These are phyloP conservation scores for Drosophila anomalipes DNA, from an alignment of 2,888 invertebrate species.

Conservation along the genomic window DNA sequence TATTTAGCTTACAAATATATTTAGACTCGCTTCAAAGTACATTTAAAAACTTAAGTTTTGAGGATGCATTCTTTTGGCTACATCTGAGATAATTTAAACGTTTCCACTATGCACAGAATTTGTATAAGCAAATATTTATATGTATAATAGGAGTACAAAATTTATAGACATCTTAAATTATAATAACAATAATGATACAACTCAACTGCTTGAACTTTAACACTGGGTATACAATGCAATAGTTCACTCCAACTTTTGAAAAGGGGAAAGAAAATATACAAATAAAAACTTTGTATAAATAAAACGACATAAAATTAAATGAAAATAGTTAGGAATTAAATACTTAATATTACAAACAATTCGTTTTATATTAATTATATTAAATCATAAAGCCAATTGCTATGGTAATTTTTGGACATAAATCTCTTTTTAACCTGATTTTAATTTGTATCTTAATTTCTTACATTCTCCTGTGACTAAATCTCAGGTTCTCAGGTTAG, in stretches of 20 bases:
- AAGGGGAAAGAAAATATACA: neutral
- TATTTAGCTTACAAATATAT: neutral
- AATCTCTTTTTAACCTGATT: neutral
- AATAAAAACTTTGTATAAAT: neutral
- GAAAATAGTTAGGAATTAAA: neutral
- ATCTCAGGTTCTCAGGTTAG: neutral
- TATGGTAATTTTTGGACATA: neutral
- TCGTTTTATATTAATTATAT: neutral
- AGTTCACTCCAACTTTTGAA: too few species aligned
- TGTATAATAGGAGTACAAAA: neutral
- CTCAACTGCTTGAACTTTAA: too few species aligned
- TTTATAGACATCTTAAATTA: too few species aligned
- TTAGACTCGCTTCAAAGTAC: rapidly evolving
- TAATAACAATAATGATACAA: too few species aligned
- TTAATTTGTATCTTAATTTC: neutral
- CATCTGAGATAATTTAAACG: too few species aligned
- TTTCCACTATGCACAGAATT: neutral
- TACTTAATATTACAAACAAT: neutral
- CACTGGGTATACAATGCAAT: too few species aligned
- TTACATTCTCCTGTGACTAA: neutral
- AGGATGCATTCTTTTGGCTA: too few species aligned
- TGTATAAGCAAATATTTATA: neutral
- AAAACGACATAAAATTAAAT: neutral
- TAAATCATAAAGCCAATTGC: neutral
- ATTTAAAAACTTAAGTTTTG: too few species aligned